phyloP scores from a whole-genome alignment of 2,113 vertebrate genomes.

The Cyprinus carpio region DNA sequence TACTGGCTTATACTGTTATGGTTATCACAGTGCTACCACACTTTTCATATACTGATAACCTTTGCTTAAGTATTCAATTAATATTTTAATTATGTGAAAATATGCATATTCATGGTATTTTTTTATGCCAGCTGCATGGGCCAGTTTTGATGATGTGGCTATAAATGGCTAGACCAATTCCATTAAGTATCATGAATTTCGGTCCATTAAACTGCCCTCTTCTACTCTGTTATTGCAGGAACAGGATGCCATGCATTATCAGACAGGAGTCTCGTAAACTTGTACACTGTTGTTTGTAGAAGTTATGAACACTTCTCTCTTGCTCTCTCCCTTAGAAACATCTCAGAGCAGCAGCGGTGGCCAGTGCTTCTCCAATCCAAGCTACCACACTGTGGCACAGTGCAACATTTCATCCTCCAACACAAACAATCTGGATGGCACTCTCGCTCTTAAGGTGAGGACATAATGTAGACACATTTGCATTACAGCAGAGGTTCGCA shows the following conservation, averaged over 20 bases:
- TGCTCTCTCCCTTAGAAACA: constrained; percentile 60
- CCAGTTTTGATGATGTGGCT: not conserved
- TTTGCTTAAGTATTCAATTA: not conserved
- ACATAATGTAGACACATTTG: too few species aligned
- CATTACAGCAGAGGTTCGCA: too few species aligned
- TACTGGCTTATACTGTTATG: too few species aligned
- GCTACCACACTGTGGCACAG: constrained; percentile 90
- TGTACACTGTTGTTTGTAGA: not conserved
- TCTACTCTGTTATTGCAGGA: not conserved
- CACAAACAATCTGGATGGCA: constrained; percentile 87
- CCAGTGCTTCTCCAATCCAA: constrained; percentile 93
- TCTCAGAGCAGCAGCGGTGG: constrained; percentile 79
- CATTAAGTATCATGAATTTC: not conserved
- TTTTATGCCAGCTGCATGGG: not conserved
- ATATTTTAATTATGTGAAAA: not conserved
- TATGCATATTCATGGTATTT: not conserved
- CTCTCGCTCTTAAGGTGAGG: constrained; percentile 87
- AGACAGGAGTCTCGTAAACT: not conserved
- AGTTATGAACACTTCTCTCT: not conserved
- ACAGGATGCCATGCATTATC: not conserved
- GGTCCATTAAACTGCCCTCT: not conserved
- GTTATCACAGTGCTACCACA: not conserved
- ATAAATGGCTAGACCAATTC: not conserved
- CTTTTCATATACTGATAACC: not conserved
- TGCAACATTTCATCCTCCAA: constrained; percentile 85